A percentile compares a stretch with the other conserved stretches of the same genome.
Conservation (phyloP, 2,113 vertebrate species). For the Trogon melanurus region DNA sequence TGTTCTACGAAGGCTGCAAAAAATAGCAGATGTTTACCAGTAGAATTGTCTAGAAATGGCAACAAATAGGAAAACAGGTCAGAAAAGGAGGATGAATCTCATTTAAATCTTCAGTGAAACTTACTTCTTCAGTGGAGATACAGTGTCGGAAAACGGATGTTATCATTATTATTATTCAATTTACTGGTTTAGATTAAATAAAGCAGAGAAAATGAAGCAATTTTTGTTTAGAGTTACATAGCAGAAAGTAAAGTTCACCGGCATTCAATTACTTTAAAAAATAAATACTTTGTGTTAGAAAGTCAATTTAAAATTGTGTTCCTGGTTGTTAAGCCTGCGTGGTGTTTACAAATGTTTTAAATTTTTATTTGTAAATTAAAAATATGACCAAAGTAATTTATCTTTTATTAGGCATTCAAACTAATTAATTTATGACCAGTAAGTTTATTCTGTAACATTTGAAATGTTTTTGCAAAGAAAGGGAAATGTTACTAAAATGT, state of each 20-base stretch:
- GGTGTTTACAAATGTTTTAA: background rate
- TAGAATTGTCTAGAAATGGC: slow-evolving; percentile 56
- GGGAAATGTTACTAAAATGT: background rate
- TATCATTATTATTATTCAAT: background rate
- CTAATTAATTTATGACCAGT: background rate
- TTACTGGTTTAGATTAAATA: slow-evolving; percentile 12
- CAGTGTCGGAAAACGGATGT: background rate
- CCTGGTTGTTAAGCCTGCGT: background rate
- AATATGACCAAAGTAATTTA: background rate
- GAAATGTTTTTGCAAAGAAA: background rate
- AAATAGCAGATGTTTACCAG: slow-evolving; percentile 75
- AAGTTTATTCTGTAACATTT: background rate
- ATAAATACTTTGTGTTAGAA: background rate
- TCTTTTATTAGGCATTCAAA: background rate
- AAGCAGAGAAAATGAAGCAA: background rate
- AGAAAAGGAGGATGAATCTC: slow-evolving; percentile 38
- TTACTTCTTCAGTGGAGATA: background rate
- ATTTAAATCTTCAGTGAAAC: slow-evolving; percentile 29
- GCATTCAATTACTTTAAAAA: background rate
- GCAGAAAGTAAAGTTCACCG: background rate
- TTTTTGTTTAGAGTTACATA: background rate
- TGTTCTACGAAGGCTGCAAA: slow-evolving; percentile 52
- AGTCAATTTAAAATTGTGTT: background rate
- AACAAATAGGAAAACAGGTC: slow-evolving; percentile 64
- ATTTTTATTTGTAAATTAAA: background rate